A percentile compares a stretch with the other conserved stretches of the same genome.
These are phyloP conservation scores for Andrena fulva DNA, from an alignment of 2,888 invertebrate species.

Conservation along the genomic window DNA sequence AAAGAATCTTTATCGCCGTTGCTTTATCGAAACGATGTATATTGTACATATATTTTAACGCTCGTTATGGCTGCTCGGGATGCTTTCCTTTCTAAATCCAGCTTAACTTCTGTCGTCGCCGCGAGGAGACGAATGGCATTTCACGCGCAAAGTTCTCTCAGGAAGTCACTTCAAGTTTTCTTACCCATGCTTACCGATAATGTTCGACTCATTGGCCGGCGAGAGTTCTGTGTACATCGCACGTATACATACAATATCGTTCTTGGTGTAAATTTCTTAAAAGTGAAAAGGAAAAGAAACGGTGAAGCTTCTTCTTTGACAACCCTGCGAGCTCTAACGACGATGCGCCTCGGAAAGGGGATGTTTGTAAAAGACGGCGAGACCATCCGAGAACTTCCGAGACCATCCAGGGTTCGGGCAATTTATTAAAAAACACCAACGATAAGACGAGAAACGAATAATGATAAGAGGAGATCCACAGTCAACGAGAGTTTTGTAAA, in stretches of 20 bases:
- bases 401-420: constrained; percentile 74
- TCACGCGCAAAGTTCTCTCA: constrained; percentile 51
- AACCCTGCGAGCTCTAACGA: constrained; percentile 38
- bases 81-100: constrained; percentile 5
- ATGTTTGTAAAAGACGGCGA: constrained; percentile 42
- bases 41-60: background rate
- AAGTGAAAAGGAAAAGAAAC: constrained; percentile 11
- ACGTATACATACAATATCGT: constrained; percentile 47
- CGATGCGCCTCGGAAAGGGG: constrained; percentile 56
- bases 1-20: constrained; percentile 28
- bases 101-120: background rate
- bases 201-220: constrained; percentile 58
- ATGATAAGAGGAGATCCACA: constrained; percentile 70
- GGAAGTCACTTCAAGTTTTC: constrained; percentile 70
- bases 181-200: constrained; percentile 48
- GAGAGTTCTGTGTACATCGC: constrained; percentile 45
- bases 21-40: constrained; percentile 30
- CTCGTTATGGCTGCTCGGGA: background rate
- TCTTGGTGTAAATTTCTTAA: constrained; percentile 57
- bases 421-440: constrained; percentile 70
- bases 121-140: constrained; percentile 37
- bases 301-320: constrained; percentile 56
- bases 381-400: constrained; percentile 50
- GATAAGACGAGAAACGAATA: constrained; percentile 68
- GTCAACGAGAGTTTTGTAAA: constrained; percentile 78